phyloP scores from a whole-genome alignment of 2,113 vertebrate genomes.

The Theropithecus gelada region DNA sequence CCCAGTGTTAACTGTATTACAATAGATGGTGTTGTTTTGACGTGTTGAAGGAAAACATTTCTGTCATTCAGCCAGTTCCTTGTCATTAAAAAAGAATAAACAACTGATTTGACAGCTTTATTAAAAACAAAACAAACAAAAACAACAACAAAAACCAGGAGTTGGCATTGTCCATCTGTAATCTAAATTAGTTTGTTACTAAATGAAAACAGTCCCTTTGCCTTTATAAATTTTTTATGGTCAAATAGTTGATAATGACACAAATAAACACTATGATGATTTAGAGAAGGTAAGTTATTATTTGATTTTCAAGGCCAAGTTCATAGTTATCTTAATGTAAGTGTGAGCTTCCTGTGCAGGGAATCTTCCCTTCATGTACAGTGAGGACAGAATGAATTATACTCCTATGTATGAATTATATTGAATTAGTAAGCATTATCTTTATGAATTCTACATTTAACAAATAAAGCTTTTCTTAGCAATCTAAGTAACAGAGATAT shows the following conservation, averaged over 20 bases:
- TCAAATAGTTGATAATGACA: neutral
- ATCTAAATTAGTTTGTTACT: conserved; percentile 8
- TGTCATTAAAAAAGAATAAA: neutral
- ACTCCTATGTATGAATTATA: neutral
- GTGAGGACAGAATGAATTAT: neutral
- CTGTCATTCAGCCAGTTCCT: neutral
- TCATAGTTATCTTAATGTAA: neutral
- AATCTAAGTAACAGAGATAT: neutral
- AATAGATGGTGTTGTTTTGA: neutral
- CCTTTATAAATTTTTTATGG: neutral
- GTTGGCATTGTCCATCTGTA: neutral
- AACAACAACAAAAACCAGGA: neutral
- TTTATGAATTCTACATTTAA: conserved; percentile 19
- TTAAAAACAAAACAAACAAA: neutral
- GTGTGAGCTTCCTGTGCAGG: neutral
- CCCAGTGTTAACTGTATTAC: neutral
- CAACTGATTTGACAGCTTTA: neutral
- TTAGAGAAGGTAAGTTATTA: neutral
- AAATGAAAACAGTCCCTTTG: neutral
- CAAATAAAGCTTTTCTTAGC: neutral
- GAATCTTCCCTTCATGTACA: neutral
- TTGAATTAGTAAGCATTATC: neutral
- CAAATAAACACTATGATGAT: neutral
- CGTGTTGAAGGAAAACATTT: neutral
- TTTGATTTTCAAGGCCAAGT: conserved; percentile 41